A percentile compares a stretch with the other conserved stretches of the same genome.
These are phyloP conservation scores for Drosophila saltans DNA, from an alignment of 1,140 invertebrate genomes.

Conservation along the genomic window DNA sequence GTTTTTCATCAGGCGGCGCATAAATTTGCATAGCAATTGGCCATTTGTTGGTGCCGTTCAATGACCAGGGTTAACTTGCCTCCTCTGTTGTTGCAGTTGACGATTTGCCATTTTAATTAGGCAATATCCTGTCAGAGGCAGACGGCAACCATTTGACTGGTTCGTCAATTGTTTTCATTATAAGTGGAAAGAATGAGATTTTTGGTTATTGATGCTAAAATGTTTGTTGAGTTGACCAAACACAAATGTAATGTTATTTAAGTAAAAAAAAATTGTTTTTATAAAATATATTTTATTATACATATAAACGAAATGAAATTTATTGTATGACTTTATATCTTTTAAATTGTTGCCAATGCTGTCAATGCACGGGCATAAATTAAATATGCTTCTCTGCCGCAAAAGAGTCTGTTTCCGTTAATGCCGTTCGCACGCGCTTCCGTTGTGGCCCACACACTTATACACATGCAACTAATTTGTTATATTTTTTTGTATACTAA, in stretches of 20 bases:
- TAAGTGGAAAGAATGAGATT: slow-evolving; percentile 20
- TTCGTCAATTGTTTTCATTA: slow-evolving; percentile 41
- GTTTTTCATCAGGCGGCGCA: slow-evolving; percentile 55
- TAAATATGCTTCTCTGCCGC: slow-evolving; percentile 53
- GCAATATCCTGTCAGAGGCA: slow-evolving; percentile 59
- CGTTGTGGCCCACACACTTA: slow-evolving; percentile 19
- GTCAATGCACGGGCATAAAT: slow-evolving; percentile 23
- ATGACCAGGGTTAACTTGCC: slow-evolving; percentile 29
- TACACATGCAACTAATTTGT: slow-evolving; percentile 33
- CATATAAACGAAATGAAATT: too few relatives aligned
- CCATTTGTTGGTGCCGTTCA: slow-evolving; percentile 25
- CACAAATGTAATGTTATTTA: too few relatives aligned
- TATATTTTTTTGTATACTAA: slow-evolving; percentile 29
- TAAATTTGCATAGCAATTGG: slow-evolving; percentile 72
- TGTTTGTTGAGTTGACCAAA: background rate
- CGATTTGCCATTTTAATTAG: slow-evolving; percentile 77
- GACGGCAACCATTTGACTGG: slow-evolving; percentile 10
- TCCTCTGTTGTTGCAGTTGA: slow-evolving; percentile 35
- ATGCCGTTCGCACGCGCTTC: slow-evolving; percentile 35
- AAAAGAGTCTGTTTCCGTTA: slow-evolving; percentile 55
- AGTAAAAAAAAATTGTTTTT: too few relatives aligned
- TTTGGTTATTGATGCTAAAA: background rate
- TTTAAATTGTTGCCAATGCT: slow-evolving; percentile 20
- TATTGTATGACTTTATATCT: background rate
- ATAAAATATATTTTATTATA: too few relatives aligned